phyloP scores from a whole-genome alignment of 1,140 invertebrate species.

The Tetragnatha versicolor region DNA sequence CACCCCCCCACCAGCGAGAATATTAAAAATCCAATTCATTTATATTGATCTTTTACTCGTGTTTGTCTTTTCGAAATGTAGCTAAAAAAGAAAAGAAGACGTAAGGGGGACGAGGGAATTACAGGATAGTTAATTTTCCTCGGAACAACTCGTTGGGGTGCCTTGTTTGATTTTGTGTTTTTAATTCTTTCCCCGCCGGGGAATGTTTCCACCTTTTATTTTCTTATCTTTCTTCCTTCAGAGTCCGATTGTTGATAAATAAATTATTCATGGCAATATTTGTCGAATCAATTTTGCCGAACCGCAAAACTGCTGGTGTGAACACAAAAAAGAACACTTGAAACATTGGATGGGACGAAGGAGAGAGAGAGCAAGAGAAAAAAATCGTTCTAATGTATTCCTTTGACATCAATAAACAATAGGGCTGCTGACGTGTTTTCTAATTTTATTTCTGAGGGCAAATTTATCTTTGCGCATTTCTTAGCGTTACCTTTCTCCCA shows the following conservation, averaged over 20 bases:
- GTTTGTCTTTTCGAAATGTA: background rate
- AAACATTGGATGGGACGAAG: too few relatives aligned
- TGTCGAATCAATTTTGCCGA: background rate
- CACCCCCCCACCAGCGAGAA: background rate
- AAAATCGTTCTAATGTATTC: background rate
- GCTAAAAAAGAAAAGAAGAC: background rate
- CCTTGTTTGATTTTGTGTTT: background rate
- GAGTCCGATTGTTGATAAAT: constrained; percentile 7
- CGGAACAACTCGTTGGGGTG: background rate
- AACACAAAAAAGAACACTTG: background rate
- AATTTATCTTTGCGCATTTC: background rate
- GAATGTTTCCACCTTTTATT: background rate
- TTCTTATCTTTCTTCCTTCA: background rate
- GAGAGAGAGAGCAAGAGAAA: background rate
- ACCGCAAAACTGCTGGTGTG: background rate
- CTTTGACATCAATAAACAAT: constrained; percentile 7
- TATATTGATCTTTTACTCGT: background rate
- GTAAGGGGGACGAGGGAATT: background rate
- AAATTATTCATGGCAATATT: constrained; percentile 28
- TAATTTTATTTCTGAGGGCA: constrained; percentile 6
- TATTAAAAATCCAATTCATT: constrained; percentile 22
- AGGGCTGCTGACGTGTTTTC: background rate
- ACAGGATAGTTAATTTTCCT: constrained; percentile 9
- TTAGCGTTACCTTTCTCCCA: background rate
- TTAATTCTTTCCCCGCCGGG: background rate